Evolutionary conservation across 2,113 vertebrate genomes (phyloP), one percentile per base, ranked within the genome.

Genomic region (Pao palembangensis): DNA sequence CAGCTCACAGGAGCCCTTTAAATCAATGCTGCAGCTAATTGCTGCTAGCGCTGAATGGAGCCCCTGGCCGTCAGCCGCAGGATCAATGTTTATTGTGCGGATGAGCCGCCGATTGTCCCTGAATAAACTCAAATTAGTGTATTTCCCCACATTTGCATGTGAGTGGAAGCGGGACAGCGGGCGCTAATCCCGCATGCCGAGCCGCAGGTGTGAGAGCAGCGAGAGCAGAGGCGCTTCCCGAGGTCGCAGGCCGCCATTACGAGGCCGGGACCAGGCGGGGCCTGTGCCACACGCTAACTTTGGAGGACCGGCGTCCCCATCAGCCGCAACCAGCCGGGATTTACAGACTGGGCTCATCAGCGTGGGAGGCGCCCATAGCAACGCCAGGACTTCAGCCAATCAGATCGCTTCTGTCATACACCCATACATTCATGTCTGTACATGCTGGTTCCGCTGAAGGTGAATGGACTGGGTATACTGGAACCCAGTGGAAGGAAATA

Each of bases 41-140:
- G 91, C 91, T 89, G 92, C 92, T 89, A 84, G 90, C 85, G 85
- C 85, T 90, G 90, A 93, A 92, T 89, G 86, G 86, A 85, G 87
- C 59, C 58, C 43, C 42, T 74, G 67, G 70, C 80, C 91, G 6
- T 91, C 91, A 90, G 93, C 94, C 94, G 91, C 88, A 90, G 91
- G 92, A 93, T 92, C 91, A 91, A 91, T 94, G 93, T 94, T 94
- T 92, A 94, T 93, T 95, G 93, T 94, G 91, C 91, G 91, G 92
- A 91, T 91, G 92, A 93, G 92, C 92, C 82, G 84, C 87, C 92
- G 92, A 92, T 92, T 78, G 90, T 87, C 89, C 86, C 92, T 93
- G 92, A 95, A 93, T 93, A 92, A 94, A 93, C 93, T 93, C 92
- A 91, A 93, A 94, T 94, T 93, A 92, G 90, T 92, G 90, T 91